phyloP scores from a whole-genome alignment of 2,888 invertebrate species.

The Polymixis flavicincta region DNA sequence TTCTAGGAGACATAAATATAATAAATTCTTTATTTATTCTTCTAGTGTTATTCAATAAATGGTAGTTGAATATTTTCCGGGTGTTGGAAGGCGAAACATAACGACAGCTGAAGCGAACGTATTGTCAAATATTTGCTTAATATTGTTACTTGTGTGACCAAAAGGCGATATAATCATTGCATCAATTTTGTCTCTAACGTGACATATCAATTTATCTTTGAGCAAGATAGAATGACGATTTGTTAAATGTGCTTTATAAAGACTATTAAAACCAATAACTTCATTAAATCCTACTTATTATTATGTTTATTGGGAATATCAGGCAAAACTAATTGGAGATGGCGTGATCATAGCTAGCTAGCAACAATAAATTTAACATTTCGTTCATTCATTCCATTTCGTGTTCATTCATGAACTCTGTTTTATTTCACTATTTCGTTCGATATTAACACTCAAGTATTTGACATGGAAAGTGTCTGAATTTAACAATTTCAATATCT shows the following conservation, averaged over 20 bases:
- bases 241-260: neutral
- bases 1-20: constrained; percentile 1
- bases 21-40: neutral
- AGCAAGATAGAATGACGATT: neutral
- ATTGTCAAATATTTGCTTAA: neutral
- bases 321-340: too few relatives aligned
- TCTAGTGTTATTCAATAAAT: too few relatives aligned
- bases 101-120: constrained; percentile 21
- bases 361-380: too few relatives aligned
- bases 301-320: neutral
- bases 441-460: too few relatives aligned
- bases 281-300: too few relatives aligned
- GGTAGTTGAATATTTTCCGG: neutral
- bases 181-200: constrained; percentile 3
- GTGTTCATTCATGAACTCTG: too few relatives aligned
- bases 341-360: too few relatives aligned
- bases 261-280: neutral
- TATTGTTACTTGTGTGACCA: neutral
- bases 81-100: constrained; percentile 4
- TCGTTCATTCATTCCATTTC: too few relatives aligned
- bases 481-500: too few relatives aligned
- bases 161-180: neutral
- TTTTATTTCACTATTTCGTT: too few relatives aligned
- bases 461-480: too few relatives aligned
- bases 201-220: neutral